These are phyloP conservation scores for Hybognathus amarus DNA, from an alignment of 2,797 vertebrate genomes.

Conservation along the genomic window DNA sequence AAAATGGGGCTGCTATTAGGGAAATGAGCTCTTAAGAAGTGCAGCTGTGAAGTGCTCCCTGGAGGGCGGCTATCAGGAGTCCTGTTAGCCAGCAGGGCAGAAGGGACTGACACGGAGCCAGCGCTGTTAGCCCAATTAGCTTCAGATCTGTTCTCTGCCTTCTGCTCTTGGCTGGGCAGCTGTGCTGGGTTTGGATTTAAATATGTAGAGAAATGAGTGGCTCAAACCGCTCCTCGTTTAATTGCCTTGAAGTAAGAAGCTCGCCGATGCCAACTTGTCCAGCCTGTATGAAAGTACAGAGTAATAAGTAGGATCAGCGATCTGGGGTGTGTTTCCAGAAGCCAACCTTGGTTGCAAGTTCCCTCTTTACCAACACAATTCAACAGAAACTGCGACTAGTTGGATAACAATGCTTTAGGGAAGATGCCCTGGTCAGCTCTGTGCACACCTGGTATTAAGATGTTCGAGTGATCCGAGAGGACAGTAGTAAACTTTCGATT, in stretches of 20 bases:
- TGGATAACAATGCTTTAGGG: background rate
- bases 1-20: conserved; percentile 47
- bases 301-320: background rate
- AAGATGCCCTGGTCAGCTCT: background rate
- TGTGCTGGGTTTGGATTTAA: conserved; percentile 27
- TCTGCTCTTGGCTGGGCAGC: conserved; percentile 43
- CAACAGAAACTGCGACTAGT: background rate
- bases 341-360: background rate
- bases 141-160: conserved; percentile 43
- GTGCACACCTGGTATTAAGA: background rate
- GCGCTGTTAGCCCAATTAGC: conserved; percentile 48
- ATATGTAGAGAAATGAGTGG: conserved; percentile 5
- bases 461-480: background rate
- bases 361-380: background rate
- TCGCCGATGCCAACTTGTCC: background rate
- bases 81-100: conserved; percentile 37
- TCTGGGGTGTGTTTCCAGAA: background rate
- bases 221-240: conserved; percentile 35
- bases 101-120: conserved; percentile 41
- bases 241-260: conserved; percentile 13
- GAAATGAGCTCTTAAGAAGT: conserved; percentile 53
- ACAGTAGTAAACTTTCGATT: background rate
- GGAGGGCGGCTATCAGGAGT: conserved; percentile 51
- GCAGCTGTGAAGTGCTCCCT: conserved; percentile 53
- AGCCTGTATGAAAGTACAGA: background rate